A percentile compares a stretch with the other conserved stretches of the same genome.
phyloP scores from a whole-genome alignment of 2,113 vertebrate species.

The Macquaria ambigua region DNA sequence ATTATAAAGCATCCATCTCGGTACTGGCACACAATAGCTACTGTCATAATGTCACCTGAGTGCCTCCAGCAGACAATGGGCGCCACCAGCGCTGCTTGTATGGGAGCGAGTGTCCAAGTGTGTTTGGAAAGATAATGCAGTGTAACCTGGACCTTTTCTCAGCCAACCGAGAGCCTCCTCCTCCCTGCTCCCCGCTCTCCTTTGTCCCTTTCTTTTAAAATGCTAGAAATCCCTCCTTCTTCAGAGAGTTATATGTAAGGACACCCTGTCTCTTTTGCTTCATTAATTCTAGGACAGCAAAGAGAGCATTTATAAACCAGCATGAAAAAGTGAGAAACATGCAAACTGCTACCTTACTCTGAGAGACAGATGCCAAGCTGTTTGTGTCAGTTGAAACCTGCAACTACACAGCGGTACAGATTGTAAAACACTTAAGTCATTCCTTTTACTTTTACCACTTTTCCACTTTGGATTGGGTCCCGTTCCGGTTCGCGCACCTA shows the following conservation, averaged over 20 bases:
- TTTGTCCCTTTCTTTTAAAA: constrained; percentile 30
- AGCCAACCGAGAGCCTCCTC: neutral
- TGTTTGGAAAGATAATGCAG: constrained; percentile 54
- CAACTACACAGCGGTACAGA: neutral
- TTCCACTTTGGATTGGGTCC: no score
- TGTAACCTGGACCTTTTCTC: constrained; percentile 41
- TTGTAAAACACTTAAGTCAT: constrained; percentile 11
- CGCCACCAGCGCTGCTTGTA: constrained; percentile 18
- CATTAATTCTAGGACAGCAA: constrained; percentile 20
- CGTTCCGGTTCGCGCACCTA: no score
- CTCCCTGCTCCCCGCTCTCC: neutral
- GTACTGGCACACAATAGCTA: constrained; percentile 61
- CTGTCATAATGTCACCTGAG: constrained; percentile 61
- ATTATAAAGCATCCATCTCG: constrained; percentile 62
- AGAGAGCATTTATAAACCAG: constrained; percentile 22
- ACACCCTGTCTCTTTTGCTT: constrained; percentile 1
- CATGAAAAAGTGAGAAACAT: neutral
- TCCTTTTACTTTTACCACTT: neutral
- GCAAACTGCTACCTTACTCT: neutral
- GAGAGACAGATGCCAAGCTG: constrained; percentile 24
- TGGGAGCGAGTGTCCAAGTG: constrained; percentile 38
- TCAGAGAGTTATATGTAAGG: neutral
- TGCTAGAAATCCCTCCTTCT: constrained; percentile 32
- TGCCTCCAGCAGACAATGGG: constrained; percentile 58
- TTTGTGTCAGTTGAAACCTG: constrained; percentile 25